Evolutionary conservation across 2,888 invertebrate species (phyloP), one percentile per base, ranked within the genome.

Genomic region (Oasisia sp.): DNA sequence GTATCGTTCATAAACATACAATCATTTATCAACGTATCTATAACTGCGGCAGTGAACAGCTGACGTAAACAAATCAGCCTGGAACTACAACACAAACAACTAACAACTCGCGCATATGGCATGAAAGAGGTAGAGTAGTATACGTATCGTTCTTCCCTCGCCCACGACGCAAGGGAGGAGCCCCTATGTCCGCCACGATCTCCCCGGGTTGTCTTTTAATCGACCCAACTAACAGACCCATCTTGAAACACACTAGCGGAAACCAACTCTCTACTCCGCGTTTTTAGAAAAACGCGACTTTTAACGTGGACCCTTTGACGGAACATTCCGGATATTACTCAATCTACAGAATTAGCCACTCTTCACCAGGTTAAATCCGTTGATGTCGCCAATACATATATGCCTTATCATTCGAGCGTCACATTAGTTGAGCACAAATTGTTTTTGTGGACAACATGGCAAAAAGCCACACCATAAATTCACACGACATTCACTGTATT

Each of bases 41-140:
- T n/a, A 74, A 74, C 74, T 74, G n/a, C 74, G 74, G 74, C 74
- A 74, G 74, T 74, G 74, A 74, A 27, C 1, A 27, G 74, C 74
- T 74, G 74, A 74, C 74, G 19, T n/a, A 74, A 27, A 74, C 74
- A 19, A 74, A n/a, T 74, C 74, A 74, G 74, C 74, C 19, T 74
- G 14, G 74, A 74, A 7, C 74, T 74, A 74, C 74, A 74, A 74
- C 74, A 74, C 19, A 74, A 74, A 74, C 27, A n/a, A 7, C 74
- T 74, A 74, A 74, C 74, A 74, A 74, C 14, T 74, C 74, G 74
- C 74, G 74, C 74, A 74, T 74, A 74, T 74, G 74, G 74, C 74
- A 74, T 74, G 74, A 74, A 74, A 74, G 74, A 74, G 74, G 74
- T 74, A 74, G 74, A 27, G 74, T 74, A 74, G 74, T 74, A n/a